Percentiles rank a stretch among this genome's conserved stretches.
Conservation (phyloP, 2,113 vertebrate genomes). For the Machaerirhynchus nigripectus region DNA sequence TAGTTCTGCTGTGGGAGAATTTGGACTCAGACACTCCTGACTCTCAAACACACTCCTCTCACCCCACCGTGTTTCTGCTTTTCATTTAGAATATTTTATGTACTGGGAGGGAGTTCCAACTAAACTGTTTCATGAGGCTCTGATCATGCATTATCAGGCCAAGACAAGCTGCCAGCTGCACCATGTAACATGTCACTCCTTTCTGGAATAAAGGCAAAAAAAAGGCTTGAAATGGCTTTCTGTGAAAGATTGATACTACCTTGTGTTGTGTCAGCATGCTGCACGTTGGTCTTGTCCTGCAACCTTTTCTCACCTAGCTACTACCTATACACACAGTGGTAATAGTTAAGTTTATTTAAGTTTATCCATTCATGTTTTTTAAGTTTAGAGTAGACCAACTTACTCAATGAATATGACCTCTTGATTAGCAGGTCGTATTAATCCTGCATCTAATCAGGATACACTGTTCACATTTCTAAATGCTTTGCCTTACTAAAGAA, state of each 20-base stretch:
- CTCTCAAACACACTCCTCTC: neutral
- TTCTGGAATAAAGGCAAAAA: neutral
- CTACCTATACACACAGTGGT: neutral
- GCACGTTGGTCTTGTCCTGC: neutral
- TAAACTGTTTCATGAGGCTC: neutral
- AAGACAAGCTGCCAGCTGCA: neutral
- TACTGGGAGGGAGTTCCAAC: neutral
- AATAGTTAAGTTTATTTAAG: neutral
- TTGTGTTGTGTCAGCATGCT: neutral
- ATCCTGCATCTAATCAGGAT: neutral
- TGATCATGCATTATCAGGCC: neutral
- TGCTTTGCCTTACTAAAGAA: neutral
- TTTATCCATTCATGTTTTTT: neutral
- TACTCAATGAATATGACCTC: neutral
- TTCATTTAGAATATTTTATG: neutral
- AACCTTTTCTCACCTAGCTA: neutral
- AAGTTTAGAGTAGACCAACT: neutral
- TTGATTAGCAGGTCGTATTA: neutral
- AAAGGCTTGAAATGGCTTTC: neutral
- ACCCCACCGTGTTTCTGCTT: neutral
- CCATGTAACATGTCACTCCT: neutral
- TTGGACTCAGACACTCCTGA: neutral
- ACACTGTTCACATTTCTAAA: neutral
- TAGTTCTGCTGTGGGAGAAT: neutral
- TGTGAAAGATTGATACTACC: neutral